Base-by-base conservation (phyloP, 2,888 invertebrate species). In the Parapristionchus giblindavisi region DNA sequence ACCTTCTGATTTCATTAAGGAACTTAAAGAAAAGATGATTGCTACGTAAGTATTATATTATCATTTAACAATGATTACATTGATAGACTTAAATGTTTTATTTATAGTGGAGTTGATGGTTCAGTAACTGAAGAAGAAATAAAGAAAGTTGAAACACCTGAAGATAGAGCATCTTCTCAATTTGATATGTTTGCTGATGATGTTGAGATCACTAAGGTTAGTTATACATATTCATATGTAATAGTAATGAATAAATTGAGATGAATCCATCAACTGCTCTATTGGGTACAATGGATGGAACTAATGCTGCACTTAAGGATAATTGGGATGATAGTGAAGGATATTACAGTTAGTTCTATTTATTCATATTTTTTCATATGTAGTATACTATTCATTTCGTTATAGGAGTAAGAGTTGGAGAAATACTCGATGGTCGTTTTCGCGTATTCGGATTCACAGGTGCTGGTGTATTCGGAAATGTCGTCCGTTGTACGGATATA, bases 241-340 rank as follows among this genome's bases (percentile, higher is more conserved):
- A 36, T 6, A 21, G 36, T 61, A 14, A 34, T 27, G 21, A 14
- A 11, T 8, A 8, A 48, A 21, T 48, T 90, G 92, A 66, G 65
- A 66, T 66, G 43, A 51, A 32, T 32, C 65, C 65, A 2, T 27
- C 52, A 6, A 36, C n/a, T 29, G 52, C 68, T 29, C 21, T 54
- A 14, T 8, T 68, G 8, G 68, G 51, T 5, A 17, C 52, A 27
- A 68, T 54, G 68, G 68, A 68, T 68, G 68, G 94, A 89, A 96
- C 96, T 0, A 94, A 94, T 65, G 91, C 81, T 3, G 78, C 84
- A 14, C 73, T 99, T 56, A 96, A 94, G 0, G 99, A 99, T 89
- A 99, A 99, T 89, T 99, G 98, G 98, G 99, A 99, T 88, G 99
- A 99, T 89, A 94, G 96, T 0, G 99, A 99, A 90, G 99, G 99